Conservation (phyloP, 2,888 invertebrate genomes). For the Microchrysa polita region DNA sequence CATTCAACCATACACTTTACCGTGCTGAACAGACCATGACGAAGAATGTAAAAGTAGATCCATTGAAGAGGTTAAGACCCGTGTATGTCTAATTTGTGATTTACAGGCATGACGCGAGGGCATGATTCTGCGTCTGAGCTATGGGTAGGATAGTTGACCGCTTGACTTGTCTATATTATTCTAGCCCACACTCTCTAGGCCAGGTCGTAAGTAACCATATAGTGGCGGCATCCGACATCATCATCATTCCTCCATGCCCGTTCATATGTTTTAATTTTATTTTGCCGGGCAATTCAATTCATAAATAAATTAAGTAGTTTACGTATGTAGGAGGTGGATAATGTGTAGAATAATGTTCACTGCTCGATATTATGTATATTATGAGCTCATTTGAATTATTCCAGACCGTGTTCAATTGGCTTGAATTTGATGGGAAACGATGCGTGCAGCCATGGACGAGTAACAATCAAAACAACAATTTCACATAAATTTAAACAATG, state of each 20-base stretch:
- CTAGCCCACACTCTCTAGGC: not conserved
- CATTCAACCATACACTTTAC: not conserved
- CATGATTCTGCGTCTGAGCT: not conserved
- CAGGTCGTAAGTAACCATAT: not conserved
- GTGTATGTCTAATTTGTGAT: conserved; percentile 27
- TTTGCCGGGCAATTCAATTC: conserved; percentile 10
- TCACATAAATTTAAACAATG: not conserved
- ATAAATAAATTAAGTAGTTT: conserved; percentile 26
- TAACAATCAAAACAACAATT: not conserved
- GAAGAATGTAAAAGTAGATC: conserved; percentile 15
- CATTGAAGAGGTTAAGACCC: conserved; percentile 20
- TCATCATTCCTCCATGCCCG: not conserved
- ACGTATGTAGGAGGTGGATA: conserved; percentile 9
- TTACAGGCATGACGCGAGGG: conserved; percentile 31
- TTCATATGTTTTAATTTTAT: conserved; percentile 14
- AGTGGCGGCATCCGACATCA: not conserved
- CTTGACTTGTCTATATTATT: not conserved
- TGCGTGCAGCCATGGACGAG: not conserved
- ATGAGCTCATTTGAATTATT: too few species aligned
- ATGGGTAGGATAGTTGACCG: not conserved
- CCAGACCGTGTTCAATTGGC: not conserved
- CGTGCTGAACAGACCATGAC: not conserved
- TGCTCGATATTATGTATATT: too few species aligned
- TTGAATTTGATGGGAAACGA: conserved; percentile 1
- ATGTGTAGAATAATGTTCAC: not conserved